Evolutionary conservation across 1,140 invertebrate species (phyloP).

Genomic region (Magallana gigas): DNA sequence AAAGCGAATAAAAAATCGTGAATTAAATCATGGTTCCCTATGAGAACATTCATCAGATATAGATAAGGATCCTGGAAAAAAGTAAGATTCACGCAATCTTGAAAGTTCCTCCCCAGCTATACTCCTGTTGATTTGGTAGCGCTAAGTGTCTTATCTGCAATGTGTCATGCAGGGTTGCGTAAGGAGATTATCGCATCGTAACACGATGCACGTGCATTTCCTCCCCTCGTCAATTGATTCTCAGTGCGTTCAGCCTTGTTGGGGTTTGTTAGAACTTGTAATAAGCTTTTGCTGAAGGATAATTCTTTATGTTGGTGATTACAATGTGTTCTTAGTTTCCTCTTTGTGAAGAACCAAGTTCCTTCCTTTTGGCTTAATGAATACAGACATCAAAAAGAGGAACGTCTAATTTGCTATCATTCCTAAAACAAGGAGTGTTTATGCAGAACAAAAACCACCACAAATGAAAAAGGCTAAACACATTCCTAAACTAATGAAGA

Average conservation of each 20-base stretch:
- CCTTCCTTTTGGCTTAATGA: not conserved
- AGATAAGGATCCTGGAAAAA: too few relatives aligned
- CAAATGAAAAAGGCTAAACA: not conserved
- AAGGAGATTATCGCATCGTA: not conserved
- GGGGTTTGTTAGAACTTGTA: not conserved
- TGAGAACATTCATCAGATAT: too few relatives aligned
- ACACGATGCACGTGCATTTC: slow-evolving; percentile 1
- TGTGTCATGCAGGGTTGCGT: not conserved
- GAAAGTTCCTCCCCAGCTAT: too few relatives aligned
- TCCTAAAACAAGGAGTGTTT: slow-evolving; percentile 17
- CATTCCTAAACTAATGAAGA: not conserved
- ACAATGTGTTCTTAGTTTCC: not conserved
- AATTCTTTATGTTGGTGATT: slow-evolving; percentile 2
- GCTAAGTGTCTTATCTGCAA: not conserved
- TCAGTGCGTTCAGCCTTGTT: not conserved
- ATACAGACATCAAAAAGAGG: not conserved
- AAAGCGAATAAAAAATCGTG: too few relatives aligned
- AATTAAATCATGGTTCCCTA: too few relatives aligned
- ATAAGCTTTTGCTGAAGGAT: not conserved
- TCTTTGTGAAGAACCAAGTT: not conserved
- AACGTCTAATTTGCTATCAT: slow-evolving; percentile 36
- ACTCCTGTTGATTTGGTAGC: too few relatives aligned
- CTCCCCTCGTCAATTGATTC: slow-evolving; percentile 1
- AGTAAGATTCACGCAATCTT: too few relatives aligned
- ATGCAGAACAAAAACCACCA: not conserved